phyloP scores from a whole-genome alignment of 1,140 invertebrate species.

The Phymorhynchus buccinoides region DNA sequence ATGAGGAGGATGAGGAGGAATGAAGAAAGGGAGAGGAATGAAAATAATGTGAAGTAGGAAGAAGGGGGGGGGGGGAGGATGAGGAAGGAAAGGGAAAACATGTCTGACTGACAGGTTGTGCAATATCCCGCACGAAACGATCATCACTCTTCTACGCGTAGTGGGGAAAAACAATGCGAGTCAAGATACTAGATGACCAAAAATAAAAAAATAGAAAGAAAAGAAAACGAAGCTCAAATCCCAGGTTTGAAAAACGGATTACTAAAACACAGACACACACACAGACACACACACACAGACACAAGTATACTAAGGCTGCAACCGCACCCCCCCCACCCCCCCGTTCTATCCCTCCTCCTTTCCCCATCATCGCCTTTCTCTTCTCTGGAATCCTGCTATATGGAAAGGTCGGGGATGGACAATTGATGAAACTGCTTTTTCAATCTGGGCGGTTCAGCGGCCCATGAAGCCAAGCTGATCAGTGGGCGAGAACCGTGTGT shows the following conservation, averaged over 20 bases:
- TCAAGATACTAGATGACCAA: neutral
- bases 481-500: conserved; percentile 1
- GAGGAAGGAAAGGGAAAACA: too few species aligned
- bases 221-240: neutral
- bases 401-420: neutral
- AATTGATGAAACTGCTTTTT: conserved; percentile 30
- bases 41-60: neutral
- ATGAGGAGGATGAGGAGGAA: neutral
- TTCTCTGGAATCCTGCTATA: neutral
- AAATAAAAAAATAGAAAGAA: too few species aligned
- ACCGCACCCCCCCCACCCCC: neutral
- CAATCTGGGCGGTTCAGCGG: neutral
- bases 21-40: neutral
- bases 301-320: neutral
- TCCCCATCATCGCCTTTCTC: neutral
- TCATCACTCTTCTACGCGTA: neutral
- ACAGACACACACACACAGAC: neutral
- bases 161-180: neutral
- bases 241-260: conserved; percentile 15
- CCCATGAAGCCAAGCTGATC: conserved; percentile 13
- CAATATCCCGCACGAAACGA: neutral
- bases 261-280: neutral
- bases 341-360: neutral
- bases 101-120: neutral
- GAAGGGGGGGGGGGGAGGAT: neutral